Evolutionary conservation across 2,113 vertebrate genomes (phyloP), one percentile per base, ranked within the genome.

Genomic region (Oriolus oriolus): DNA sequence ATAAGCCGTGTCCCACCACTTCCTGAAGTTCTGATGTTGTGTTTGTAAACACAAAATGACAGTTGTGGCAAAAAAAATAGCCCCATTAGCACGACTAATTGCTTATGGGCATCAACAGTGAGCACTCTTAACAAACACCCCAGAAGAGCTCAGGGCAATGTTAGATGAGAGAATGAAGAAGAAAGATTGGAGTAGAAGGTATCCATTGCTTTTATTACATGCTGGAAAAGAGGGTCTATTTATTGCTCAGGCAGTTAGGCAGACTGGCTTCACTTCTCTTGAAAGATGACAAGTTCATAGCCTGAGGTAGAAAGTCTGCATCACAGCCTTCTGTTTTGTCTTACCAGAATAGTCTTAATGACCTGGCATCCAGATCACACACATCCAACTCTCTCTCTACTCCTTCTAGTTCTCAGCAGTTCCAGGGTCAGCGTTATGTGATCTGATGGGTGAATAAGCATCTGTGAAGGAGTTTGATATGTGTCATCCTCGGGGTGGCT

Each of bases 391-490:
- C 74, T 74, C 47, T 75, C 92, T 42, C 78, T 80, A 74, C 79
- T 94, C 50, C 56, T 92, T 73, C 30, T 28, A 83, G 87, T 96
- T 91, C 92, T 96, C 91, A 91, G 84, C 95, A 90, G 26, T 94
- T 57, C 81, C 12, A 20, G 78, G 93, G 91, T 97, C 91, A 94
- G 42, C 1, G 1, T 96, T 96, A 74, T 52, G 24, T 82, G 92
- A 96, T 90, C 84, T 66, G 75, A 84, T 68, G 94, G 95, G 91
- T 97, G 96, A 97, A 88, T 68, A 93, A 95, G 95, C 96, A 96
- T 97, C 75, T 93, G 73, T 77, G 94, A 96, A 97, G 60, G 78
- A 93, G 71, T 89, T 94, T 96, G 94, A 95, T 79, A 49, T n/a
- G 33, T 97, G 97, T 96, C 97, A 94, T 84, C 63, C 73, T 88